Conservation (phyloP, 2,888 invertebrate genomes). For the Dysmachus trigonus region DNA sequence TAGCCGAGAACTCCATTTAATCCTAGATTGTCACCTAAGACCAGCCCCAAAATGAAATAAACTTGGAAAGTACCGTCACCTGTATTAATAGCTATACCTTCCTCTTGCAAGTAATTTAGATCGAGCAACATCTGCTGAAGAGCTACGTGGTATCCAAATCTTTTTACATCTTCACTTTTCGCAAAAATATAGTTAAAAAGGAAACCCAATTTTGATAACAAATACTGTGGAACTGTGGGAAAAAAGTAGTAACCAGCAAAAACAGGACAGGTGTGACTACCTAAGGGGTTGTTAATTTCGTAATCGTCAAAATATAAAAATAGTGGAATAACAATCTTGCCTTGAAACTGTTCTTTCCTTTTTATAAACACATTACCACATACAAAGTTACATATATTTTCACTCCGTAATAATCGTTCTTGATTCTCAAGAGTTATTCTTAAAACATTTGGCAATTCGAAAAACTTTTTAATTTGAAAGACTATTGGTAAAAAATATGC, state of each 20-base stretch:
- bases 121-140: not conserved
- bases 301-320: not conserved
- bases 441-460: not conserved
- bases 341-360: not conserved
- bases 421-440: not conserved
- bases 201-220: not conserved
- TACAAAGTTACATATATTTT: no score
- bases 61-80: not conserved
- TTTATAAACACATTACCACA: not conserved
- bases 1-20: not conserved
- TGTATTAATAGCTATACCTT: not conserved
- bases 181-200: not conserved
- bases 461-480: constrained; percentile 11
- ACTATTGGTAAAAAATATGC: not conserved
- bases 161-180: not conserved
- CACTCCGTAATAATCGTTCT: no score
- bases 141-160: not conserved
- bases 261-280: no score
- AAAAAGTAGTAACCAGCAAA: not conserved
- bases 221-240: not conserved
- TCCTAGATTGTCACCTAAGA: not conserved
- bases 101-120: not conserved
- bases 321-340: not conserved
- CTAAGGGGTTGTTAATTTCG: not conserved
- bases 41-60: not conserved